These are phyloP conservation scores for Labroides dimidiatus DNA, from an alignment of 2,797 vertebrate genomes.

Conservation along the genomic window DNA sequence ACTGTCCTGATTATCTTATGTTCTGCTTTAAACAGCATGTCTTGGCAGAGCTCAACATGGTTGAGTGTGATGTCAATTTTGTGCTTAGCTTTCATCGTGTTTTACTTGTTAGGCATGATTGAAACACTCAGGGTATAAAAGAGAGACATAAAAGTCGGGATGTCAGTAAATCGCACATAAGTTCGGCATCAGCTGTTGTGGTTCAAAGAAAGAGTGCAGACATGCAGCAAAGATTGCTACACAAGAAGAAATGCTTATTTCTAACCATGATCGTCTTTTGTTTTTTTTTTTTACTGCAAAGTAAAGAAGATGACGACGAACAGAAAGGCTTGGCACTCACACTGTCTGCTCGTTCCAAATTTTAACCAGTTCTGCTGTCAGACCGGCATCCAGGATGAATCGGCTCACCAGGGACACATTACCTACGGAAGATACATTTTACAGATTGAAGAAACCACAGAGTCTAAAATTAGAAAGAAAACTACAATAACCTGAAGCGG, in stretches of 20 bases:
- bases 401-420: conserved; percentile 87
- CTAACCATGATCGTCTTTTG: neutral
- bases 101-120: conserved; percentile 54
- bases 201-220: conserved; percentile 23
- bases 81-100: conserved; percentile 61
- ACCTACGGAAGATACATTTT: conserved; percentile 62
- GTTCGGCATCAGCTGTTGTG: conserved; percentile 24
- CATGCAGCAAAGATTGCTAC: conserved; percentile 29
- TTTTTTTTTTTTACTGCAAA: neutral
- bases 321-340: conserved; percentile 83
- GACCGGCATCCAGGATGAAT: conserved; percentile 92
- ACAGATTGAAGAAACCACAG: conserved; percentile 28
- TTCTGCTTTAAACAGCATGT: conserved; percentile 47
- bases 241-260: conserved; percentile 3
- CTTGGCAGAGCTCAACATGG: conserved; percentile 41
- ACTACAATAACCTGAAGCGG: no score
- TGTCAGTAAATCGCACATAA: conserved; percentile 35
- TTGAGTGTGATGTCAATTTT: conserved; percentile 56
- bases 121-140: conserved; percentile 40
- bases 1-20: conserved; percentile 60
- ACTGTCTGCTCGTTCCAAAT: conserved; percentile 90
- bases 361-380: conserved; percentile 91
- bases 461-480: neutral
- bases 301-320: neutral
- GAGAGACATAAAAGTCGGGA: conserved; percentile 35